Base-by-base conservation (phyloP, 2,888 invertebrate species). In the Polydrusus pterygomalis region DNA sequence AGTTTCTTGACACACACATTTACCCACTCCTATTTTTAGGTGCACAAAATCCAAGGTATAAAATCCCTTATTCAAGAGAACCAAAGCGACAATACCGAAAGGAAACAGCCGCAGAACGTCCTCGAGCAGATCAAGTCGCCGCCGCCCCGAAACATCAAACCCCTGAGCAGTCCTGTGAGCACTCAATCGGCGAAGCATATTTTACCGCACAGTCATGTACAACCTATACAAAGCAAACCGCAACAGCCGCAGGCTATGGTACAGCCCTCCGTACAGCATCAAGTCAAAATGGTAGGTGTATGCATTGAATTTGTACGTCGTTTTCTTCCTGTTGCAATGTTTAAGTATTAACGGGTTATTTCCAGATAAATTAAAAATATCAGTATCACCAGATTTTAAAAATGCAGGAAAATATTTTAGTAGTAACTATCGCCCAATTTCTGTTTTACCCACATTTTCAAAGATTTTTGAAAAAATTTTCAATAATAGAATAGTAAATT, bases 211-310 rank as follows among this genome's bases (percentile, higher is more conserved):
- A 82, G 82, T 72, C 83, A 83, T 49, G 83, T 83, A 18, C 85
- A 84, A 78, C 82, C 82, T 1, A 77, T 79, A 56, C 80, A 80
- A 68, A 79, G 77, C 38, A 84, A 84, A 13, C 68, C 79, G 11
- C 74, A 78, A 11, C 83, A 83, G 58, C 83, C 80, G 0, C 82
- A 82, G 62, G 83, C 84, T 8, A 81, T 83, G 76, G 85, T 87
- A 1, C 87, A 86, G 78, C 87, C 86, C 1, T 84, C 84, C n/a
- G 79, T 85, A 34, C 82, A 82, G 62, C 74, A 77, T 11, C 81
- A 81, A 64, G 72, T 77, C 18, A 80, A 81, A 71, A 17, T 76
- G 72, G 78, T 78, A 54, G 18, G 68, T 62, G 1, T 54, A 45
- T n/a, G 5, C n/a, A n/a, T n/a, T n/a, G n/a, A n/a, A n/a, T n/a